These are phyloP conservation scores for Nomada lathburiana DNA, from an alignment of 2,888 invertebrate species.

Conservation along the genomic window DNA sequence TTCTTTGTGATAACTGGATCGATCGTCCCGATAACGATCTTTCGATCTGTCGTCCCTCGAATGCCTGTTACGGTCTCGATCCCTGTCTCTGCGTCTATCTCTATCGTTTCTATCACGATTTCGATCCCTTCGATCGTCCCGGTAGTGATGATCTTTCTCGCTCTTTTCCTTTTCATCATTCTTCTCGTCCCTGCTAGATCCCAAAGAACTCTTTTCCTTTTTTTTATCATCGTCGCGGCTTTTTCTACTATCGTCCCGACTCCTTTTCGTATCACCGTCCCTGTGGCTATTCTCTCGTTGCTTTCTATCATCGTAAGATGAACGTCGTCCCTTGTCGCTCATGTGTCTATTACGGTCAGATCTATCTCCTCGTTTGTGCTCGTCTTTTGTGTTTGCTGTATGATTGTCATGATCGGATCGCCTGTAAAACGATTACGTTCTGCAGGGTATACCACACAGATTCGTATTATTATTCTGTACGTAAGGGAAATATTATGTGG, in stretches of 20 bases:
- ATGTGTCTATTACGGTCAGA: constrained; percentile 73
- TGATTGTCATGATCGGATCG: constrained; percentile 80
- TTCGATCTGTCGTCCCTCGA: constrained; percentile 79
- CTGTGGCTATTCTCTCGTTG: constrained; percentile 74
- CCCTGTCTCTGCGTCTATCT: constrained; percentile 64
- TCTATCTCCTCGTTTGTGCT: constrained; percentile 74
- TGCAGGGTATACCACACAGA: constrained; percentile 85
- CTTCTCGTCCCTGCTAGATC: constrained; percentile 75
- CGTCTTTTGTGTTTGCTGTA: constrained; percentile 77
- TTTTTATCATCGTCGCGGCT: constrained; percentile 77
- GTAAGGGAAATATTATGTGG: constrained; percentile 54
- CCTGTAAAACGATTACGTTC: constrained; percentile 85
- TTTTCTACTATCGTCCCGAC: constrained; percentile 77
- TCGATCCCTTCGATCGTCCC: constrained; percentile 77
- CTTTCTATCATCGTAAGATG: constrained; percentile 77
- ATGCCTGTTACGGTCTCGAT: constrained; percentile 77
- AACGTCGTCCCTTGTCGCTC: constrained; percentile 75
- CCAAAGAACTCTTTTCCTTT: constrained; percentile 73
- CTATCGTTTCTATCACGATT: constrained; percentile 72
- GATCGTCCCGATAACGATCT: constrained; percentile 81
- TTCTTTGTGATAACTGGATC: constrained; percentile 78
- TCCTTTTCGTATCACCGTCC: constrained; percentile 75
- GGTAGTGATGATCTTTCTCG: constrained; percentile 78
- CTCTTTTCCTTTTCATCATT: constrained; percentile 74
- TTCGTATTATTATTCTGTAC: constrained; percentile 82